phyloP scores from a whole-genome alignment of 2,113 vertebrate genomes.

The Cepphus grylle region DNA sequence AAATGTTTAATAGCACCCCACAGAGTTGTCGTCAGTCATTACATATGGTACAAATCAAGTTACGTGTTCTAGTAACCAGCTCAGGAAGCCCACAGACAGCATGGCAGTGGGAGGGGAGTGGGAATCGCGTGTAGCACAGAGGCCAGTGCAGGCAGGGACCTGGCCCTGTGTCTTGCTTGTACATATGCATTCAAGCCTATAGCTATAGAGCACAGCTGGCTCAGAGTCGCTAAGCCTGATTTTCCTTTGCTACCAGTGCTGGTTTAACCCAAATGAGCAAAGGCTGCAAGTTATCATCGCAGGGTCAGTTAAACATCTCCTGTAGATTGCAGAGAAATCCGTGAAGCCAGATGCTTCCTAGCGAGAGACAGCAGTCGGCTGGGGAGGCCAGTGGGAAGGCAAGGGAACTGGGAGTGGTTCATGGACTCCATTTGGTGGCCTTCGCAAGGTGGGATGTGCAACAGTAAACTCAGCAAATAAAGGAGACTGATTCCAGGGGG shows the following conservation, averaged over 20 bases:
- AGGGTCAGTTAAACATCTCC: neutral
- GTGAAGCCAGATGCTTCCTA: neutral
- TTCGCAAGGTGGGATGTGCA: neutral
- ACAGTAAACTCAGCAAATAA: neutral
- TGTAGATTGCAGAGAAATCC: neutral
- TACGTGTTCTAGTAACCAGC: slow-evolving; percentile 21
- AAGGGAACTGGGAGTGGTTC: neutral
- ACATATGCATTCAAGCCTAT: fast-evolving
- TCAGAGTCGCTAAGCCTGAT: neutral
- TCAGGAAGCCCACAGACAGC: slow-evolving; percentile 43
- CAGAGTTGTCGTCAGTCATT: slow-evolving; percentile 35
- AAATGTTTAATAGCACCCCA: slow-evolving; percentile 58
- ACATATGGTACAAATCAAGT: slow-evolving; percentile 62
- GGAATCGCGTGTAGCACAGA: neutral
- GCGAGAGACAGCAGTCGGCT: neutral
- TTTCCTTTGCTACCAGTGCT: neutral
- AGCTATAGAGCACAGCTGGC: neutral
- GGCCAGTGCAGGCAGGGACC: neutral
- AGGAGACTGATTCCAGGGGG: neutral
- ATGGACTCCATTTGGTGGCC: neutral
- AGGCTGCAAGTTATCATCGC: neutral
- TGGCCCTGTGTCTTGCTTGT: neutral
- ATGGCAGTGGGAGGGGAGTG: neutral
- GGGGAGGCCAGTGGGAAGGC: neutral
- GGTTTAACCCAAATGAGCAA: neutral